A percentile compares a stretch with the other conserved stretches of the same genome.
Evolutionary conservation across 2,113 vertebrate genomes (phyloP).

Genomic region (Amphiprion percula): DNA sequence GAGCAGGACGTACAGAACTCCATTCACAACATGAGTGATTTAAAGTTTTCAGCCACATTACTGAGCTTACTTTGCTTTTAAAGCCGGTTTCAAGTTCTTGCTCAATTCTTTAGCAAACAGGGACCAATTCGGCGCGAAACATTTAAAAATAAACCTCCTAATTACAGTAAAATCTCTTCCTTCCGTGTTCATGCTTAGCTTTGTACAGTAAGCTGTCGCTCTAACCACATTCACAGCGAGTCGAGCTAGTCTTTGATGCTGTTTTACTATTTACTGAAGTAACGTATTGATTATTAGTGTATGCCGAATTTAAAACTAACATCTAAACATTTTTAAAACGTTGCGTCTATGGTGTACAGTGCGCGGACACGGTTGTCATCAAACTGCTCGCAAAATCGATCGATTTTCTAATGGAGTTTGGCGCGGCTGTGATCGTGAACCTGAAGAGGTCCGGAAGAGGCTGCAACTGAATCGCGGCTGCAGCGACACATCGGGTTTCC

Average conservation of each 20-base stretch:
- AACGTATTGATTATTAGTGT: too few relatives aligned
- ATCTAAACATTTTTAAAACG: too few relatives aligned
- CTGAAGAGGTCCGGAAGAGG: constrained; percentile 44
- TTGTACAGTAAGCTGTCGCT: not conserved
- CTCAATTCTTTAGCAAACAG: accelerated
- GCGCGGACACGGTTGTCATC: too few relatives aligned
- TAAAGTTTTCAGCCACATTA: not conserved
- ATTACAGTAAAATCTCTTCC: not conserved
- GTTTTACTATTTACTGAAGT: not conserved
- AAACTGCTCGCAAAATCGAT: not conserved
- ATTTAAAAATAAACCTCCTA: not conserved
- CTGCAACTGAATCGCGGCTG: constrained; percentile 28
- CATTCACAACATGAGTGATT: not conserved
- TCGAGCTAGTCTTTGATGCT: not conserved
- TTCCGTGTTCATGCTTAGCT: not conserved
- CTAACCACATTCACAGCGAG: not conserved
- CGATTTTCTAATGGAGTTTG: accelerated
- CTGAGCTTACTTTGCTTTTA: accelerated
- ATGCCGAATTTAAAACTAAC: constrained; percentile 2
- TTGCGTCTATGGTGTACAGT: too few relatives aligned
- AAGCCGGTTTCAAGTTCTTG: accelerated
- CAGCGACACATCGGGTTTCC: constrained; percentile 59
- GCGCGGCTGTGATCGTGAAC: not conserved
- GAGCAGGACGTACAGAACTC: constrained; percentile 8
- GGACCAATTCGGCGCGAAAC: not conserved